Conservation (phyloP, 2,113 vertebrate species). For the Dryoscopus gambensis region DNA sequence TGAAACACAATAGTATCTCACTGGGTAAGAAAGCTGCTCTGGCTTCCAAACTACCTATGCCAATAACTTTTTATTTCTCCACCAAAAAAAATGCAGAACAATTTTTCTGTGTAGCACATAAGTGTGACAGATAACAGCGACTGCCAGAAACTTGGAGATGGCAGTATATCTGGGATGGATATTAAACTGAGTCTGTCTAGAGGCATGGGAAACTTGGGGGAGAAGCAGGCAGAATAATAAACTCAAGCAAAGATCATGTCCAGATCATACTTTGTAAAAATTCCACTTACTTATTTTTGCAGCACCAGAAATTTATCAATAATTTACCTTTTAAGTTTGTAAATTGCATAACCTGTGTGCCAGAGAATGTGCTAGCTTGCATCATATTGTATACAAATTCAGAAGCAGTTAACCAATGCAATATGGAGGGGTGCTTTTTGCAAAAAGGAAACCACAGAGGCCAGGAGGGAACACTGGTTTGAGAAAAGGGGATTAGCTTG, state of each 20-base stretch:
- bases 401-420: background rate
- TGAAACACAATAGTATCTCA: slow-evolving; percentile 24
- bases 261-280: slow-evolving; percentile 22
- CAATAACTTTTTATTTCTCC: slow-evolving; percentile 44
- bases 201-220: background rate
- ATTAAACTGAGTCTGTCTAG: background rate
- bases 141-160: slow-evolving; percentile 17
- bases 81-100: background rate
- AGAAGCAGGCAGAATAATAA: background rate
- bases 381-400: background rate
- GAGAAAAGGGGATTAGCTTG: background rate
- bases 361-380: background rate
- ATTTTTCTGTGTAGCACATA: background rate
- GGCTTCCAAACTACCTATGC: slow-evolving; percentile 32
- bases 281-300: background rate
- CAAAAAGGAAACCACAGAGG: slow-evolving; percentile 16
- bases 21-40: slow-evolving; percentile 38
- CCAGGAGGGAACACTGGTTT: background rate
- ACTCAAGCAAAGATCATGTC: background rate
- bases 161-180: background rate
- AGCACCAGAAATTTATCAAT: background rate
- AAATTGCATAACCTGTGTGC: background rate
- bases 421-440: background rate
- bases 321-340: background rate
- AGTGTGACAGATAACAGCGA: background rate